phyloP scores from a whole-genome alignment of 2,797 vertebrate genomes.

The Coendou prehensilis region DNA sequence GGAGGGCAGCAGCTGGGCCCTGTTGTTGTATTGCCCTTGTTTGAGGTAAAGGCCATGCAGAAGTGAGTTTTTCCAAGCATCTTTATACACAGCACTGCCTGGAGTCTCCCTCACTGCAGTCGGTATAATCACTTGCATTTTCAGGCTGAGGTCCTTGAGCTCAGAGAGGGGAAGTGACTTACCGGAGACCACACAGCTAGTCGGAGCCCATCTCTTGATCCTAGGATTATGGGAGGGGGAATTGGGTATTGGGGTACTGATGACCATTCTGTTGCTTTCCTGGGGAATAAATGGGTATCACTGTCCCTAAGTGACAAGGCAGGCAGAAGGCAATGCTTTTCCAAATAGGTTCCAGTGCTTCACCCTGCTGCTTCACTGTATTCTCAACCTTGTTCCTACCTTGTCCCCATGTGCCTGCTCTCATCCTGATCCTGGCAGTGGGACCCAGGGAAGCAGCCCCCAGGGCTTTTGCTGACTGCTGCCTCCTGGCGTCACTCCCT shows the following conservation, averaged over 20 bases:
- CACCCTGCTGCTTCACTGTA: neutral
- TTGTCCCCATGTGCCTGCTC: neutral
- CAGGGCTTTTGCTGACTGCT: neutral
- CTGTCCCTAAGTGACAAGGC: neutral
- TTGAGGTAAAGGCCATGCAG: neutral
- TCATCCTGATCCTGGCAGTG: neutral
- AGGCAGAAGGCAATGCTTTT: neutral
- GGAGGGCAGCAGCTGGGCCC: neutral
- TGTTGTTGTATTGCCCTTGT: accelerated
- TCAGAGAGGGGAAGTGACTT: neutral
- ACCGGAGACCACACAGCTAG: neutral
- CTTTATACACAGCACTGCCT: accelerated
- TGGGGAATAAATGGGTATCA: neutral
- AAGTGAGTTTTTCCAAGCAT: neutral
- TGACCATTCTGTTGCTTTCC: neutral
- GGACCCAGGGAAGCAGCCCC: neutral
- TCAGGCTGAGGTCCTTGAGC: neutral
- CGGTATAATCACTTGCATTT: accelerated
- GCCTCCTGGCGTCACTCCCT: neutral
- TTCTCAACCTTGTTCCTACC: neutral
- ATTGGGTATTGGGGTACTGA: neutral
- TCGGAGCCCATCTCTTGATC: neutral
- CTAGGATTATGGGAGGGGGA: neutral
- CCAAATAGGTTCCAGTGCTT: neutral
- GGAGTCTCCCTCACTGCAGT: neutral